These are phyloP conservation scores for Paralichthys olivaceus DNA, from an alignment of 2,113 vertebrate genomes.

Conservation along the genomic window DNA sequence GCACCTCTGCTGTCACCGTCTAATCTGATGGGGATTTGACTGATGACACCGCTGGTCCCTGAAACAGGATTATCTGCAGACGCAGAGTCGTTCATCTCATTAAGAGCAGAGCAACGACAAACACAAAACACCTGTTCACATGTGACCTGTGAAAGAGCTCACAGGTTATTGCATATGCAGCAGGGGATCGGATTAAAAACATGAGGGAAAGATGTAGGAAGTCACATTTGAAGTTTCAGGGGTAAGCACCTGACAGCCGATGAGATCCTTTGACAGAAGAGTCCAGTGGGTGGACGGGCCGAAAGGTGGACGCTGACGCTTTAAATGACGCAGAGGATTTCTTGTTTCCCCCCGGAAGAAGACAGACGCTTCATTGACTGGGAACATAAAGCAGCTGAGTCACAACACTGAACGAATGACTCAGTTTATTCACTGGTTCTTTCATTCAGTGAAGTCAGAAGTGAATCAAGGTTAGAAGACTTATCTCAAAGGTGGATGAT, in stretches of 20 bases:
- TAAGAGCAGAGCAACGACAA: constrained; percentile 37
- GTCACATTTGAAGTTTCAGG: background rate
- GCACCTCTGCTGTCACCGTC: constrained; percentile 1
- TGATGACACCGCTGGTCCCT: constrained; percentile 33
- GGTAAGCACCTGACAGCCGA: background rate
- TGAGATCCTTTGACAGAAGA: constrained; percentile 6
- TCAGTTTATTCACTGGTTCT: constrained; percentile 24
- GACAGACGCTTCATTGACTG: constrained; percentile 39
- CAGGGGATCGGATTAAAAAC: background rate
- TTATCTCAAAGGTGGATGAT: background rate
- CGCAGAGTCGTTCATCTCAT: constrained; percentile 69
- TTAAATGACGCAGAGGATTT: background rate
- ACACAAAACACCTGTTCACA: constrained; percentile 21
- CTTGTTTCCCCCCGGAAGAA: background rate
- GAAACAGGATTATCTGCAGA: constrained; percentile 71
- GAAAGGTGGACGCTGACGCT: background rate
- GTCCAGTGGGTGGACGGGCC: constrained; percentile 13
- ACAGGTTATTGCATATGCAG: background rate
- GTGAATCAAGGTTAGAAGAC: background rate
- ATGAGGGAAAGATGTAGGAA: background rate
- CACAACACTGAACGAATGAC: constrained; percentile 30
- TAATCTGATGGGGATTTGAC: constrained; percentile 63
- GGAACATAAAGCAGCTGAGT: background rate
- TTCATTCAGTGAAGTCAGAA: background rate
- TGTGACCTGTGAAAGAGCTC: background rate